Conservation (phyloP, 2,888 invertebrate species). For the Tipula unca region DNA sequence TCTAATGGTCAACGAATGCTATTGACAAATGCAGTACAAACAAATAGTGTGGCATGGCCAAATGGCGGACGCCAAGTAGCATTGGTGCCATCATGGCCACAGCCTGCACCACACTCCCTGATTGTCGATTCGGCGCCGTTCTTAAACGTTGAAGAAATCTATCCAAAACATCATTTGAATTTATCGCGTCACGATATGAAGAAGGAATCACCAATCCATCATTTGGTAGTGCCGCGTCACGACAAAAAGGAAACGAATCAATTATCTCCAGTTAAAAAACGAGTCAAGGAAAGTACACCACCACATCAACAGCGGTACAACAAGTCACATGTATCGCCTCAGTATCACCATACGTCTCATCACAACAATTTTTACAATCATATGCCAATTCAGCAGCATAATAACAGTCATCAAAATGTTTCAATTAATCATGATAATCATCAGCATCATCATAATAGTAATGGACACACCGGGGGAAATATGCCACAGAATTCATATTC, state of each 20-base stretch:
- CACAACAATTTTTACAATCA: constrained; percentile 30
- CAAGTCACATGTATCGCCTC: constrained; percentile 40
- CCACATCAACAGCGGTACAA: constrained; percentile 51
- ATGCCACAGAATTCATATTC: constrained; percentile 22
- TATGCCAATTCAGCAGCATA: constrained; percentile 22
- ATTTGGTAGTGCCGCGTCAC: constrained; percentile 44
- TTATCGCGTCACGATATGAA: constrained; percentile 51
- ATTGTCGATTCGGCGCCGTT: constrained; percentile 69
- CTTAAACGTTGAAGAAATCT: constrained; percentile 51
- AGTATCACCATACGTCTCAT: constrained; percentile 39
- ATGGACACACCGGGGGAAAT: constrained; percentile 16
- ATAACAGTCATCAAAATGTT: constrained; percentile 26
- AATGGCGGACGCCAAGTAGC: constrained; percentile 62
- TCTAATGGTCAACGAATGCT: constrained; percentile 71
- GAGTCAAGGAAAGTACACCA: constrained; percentile 92
- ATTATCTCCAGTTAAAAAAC: constrained; percentile 92
- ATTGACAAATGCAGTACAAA: constrained; percentile 48
- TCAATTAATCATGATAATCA: constrained; percentile 17
- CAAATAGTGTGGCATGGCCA: constrained; percentile 42
- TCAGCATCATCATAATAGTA: constrained; percentile 20
- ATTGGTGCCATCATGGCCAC: constrained; percentile 77
- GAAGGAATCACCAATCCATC: constrained; percentile 47
- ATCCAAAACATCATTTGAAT: constrained; percentile 52
- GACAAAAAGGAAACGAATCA: constrained; percentile 83
- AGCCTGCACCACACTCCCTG: constrained; percentile 60